These are phyloP conservation scores for Drosophila mayri DNA, from an alignment of 1,140 invertebrate species.

Conservation along the genomic window DNA sequence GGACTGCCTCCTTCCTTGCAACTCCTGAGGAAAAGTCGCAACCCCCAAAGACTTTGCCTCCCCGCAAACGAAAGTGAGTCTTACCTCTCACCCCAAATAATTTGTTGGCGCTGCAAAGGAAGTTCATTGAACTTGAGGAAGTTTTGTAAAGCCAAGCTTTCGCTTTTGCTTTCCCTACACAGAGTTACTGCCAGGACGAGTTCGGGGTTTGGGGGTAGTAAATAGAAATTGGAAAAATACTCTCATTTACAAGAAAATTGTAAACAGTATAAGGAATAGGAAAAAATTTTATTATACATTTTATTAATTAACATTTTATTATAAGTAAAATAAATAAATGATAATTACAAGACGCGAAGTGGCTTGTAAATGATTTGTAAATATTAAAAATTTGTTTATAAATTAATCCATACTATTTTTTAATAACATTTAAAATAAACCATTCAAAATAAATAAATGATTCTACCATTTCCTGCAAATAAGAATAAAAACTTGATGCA, in stretches of 20 bases:
- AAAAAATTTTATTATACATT: no score
- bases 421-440: no score
- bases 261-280: neutral
- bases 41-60: constrained; percentile 41
- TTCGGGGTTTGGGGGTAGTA: constrained; percentile 35
- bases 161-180: constrained; percentile 16
- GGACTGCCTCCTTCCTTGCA: constrained; percentile 13
- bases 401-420: neutral
- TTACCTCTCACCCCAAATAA: constrained; percentile 17
- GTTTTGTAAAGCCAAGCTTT: constrained; percentile 41
- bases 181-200: neutral
- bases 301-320: neutral
- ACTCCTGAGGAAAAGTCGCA: neutral
- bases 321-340: no score
- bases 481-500: no score
- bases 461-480: no score
- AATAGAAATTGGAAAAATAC: constrained; percentile 2
- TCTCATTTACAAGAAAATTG: neutral
- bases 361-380: neutral
- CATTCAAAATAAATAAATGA: no score
- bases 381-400: neutral
- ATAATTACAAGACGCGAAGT: no score
- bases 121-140: constrained; percentile 66
- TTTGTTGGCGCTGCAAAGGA: constrained; percentile 51
- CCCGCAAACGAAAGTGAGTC: constrained; percentile 65